Evolutionary conservation across 2,888 invertebrate species (phyloP), one percentile per base, ranked within the genome.

Genomic region (Priapulus caudatus): DNA sequence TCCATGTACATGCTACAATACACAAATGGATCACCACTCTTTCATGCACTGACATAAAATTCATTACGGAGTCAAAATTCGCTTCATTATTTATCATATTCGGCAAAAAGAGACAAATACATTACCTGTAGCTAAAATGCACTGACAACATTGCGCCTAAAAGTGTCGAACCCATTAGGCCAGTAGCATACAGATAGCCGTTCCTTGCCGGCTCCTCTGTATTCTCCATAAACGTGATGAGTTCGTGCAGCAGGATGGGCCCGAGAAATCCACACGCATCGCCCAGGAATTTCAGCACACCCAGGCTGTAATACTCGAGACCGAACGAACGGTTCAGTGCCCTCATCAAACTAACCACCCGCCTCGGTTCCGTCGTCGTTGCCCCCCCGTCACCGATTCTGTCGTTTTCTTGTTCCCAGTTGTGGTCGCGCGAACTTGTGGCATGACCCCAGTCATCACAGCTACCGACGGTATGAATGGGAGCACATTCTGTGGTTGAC

Each of bases 211-310:
- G 79, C 60, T 83, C 81, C 22, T 75, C 74, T 60, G 78, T 78
- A 61, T 82, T 79, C 68, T 88, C 84, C 55, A 89, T 81, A 66
- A 82, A 89, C 20, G 76, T 74, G 1, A 97, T 81, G 22, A 97
- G 74, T 64, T 77, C 79, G 65, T 88, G 89, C 1, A 97, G 75
- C 23, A 97, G 73, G 54, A 97, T 71, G 0, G 97, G 97, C 0
- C 89, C 89, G 19, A 84, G 84, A 73, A 97, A 97, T 1, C 83
- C 84, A 2, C 84, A 76, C 63, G 79, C 78, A 67, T 97, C 95
- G 0, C 86, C 81, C 3, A 84, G 66, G 45, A 97, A 77, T 70
- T 88, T 86, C 10, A 91, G 70, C 52, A 88, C 65, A 23, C 90
- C 92, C 62, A 92, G 80, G 44, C 81, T 78, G 66, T 89, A 89